Evolutionary conservation across 2,888 invertebrate genomes (phyloP).

Genomic region (Blomia tropicalis): DNA sequence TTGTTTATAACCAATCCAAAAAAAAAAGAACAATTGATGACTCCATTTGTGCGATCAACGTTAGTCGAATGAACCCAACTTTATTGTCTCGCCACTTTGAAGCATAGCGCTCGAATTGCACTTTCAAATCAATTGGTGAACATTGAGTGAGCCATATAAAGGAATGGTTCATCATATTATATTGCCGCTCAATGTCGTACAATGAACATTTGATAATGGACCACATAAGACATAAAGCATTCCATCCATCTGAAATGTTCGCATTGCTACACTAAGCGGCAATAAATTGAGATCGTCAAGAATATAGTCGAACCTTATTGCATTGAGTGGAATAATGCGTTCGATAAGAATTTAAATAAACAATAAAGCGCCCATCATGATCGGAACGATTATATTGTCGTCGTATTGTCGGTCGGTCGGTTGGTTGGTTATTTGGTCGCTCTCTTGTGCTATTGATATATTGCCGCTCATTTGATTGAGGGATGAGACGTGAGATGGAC

Average conservation of each 20-base stretch:
- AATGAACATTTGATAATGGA: background rate
- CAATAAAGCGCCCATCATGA: too few species aligned
- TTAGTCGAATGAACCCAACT: background rate
- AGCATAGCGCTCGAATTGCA: background rate
- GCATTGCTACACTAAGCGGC: background rate
- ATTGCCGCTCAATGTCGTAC: background rate
- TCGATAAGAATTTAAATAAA: slow-evolving; percentile 7
- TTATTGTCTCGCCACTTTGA: background rate
- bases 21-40: too few species aligned
- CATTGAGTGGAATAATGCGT: background rate
- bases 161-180: background rate
- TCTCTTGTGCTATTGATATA: too few species aligned
- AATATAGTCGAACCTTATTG: background rate
- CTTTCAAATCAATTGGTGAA: background rate
- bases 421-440: too few species aligned
- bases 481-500: too few species aligned
- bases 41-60: too few species aligned
- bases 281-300: background rate
- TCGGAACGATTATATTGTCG: background rate
- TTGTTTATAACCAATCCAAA: background rate
- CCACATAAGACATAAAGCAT: background rate
- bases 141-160: background rate
- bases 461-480: too few species aligned
- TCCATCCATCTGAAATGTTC: background rate
- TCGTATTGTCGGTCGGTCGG: too few species aligned